These are phyloP conservation scores for Cepphus grylle DNA, from an alignment of 2,113 vertebrate species.

Conservation along the genomic window DNA sequence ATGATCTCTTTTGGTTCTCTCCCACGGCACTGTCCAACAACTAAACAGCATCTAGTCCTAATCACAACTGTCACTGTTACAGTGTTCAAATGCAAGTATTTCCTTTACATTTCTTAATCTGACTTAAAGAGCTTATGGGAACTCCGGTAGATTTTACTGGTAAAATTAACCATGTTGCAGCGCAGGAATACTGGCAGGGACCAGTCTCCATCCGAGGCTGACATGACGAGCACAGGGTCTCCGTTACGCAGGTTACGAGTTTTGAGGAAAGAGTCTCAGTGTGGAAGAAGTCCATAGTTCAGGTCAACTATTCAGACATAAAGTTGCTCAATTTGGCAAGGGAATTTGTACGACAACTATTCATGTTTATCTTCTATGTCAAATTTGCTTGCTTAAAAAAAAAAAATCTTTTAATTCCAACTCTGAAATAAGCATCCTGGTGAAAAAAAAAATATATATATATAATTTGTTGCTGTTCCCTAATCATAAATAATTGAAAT, in stretches of 20 bases:
- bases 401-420: background rate
- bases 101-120: background rate
- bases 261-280: background rate
- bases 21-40: background rate
- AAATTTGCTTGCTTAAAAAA: background rate
- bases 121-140: background rate
- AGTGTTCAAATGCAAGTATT: background rate
- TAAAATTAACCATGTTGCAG: background rate
- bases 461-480: background rate
- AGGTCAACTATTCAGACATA: background rate
- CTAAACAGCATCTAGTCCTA: background rate
- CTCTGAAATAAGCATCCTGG: background rate
- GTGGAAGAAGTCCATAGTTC: background rate
- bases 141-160: background rate
- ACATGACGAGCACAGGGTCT: background rate
- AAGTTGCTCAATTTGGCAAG: background rate
- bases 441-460: background rate
- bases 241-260: rapidly evolving
- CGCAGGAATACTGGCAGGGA: background rate
- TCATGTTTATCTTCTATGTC: background rate
- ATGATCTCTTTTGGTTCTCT: background rate
- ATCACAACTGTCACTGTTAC: background rate
- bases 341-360: background rate
- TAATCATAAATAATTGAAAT: background rate
- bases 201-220: background rate